These are phyloP conservation scores for Xiphorhynchus elegans DNA, from an alignment of 2,113 vertebrate species.

Conservation along the genomic window DNA sequence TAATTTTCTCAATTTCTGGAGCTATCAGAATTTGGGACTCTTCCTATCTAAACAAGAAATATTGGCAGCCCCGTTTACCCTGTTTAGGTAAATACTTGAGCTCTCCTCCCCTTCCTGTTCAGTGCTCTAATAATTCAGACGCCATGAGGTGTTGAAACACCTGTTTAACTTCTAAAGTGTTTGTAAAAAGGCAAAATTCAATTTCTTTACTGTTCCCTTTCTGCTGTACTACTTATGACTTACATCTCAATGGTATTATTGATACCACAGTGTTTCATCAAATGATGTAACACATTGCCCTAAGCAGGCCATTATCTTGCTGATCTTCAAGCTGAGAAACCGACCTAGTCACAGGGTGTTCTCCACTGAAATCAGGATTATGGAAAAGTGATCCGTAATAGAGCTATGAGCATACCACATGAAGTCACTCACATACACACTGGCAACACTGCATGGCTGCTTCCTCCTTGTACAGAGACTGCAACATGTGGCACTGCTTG, in stretches of 20 bases:
- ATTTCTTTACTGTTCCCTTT: background rate
- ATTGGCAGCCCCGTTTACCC: background rate
- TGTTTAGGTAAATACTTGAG: background rate
- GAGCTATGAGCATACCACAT: background rate
- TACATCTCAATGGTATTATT: background rate
- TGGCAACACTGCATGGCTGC: background rate
- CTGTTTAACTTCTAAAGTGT: background rate
- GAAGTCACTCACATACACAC: background rate
- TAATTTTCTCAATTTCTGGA: background rate
- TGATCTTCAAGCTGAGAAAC: background rate
- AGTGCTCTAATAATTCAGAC: background rate
- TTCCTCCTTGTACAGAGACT: background rate
- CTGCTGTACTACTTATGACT: background rate
- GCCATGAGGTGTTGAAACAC: background rate
- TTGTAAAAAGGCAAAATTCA: background rate
- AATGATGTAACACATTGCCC: background rate
- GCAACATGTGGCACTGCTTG: background rate
- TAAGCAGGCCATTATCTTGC: background rate
- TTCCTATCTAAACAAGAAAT: background rate
- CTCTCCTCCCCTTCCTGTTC: background rate
- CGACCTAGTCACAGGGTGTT: background rate
- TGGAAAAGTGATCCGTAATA: fast-evolving
- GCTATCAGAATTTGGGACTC: background rate
- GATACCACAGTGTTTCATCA: background rate
- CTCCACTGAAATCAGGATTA: background rate